Evolutionary conservation across 2,888 invertebrate species (phyloP).

Genomic region (Euphydryas editha): DNA sequence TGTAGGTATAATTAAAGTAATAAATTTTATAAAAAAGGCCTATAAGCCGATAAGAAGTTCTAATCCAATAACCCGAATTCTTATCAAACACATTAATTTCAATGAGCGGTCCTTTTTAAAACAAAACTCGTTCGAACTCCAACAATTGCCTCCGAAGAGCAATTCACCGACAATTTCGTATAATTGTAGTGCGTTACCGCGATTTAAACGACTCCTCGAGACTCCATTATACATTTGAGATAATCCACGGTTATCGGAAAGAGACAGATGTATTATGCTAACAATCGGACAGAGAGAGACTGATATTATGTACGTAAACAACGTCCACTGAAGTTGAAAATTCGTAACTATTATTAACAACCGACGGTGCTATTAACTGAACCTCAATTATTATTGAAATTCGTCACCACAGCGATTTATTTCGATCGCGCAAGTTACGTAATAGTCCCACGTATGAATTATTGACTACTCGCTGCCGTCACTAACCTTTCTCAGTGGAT

Average conservation of each 20-base stretch:
- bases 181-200: conserved; percentile 21
- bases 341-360: not conserved
- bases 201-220: conserved; percentile 25
- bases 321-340: not conserved
- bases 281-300: no score
- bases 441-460: no score
- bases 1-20: no score
- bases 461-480: no score
- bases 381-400: no score
- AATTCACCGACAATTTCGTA: conserved; percentile 25
- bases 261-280: not conserved
- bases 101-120: conserved; percentile 37
- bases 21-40: not conserved
- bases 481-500: no score
- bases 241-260: conserved; percentile 10
- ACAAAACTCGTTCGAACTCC: conserved; percentile 34
- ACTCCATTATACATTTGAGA: conserved; percentile 22
- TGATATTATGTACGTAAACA: not conserved
- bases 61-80: conserved; percentile 19
- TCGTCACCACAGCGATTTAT: no score
- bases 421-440: no score
- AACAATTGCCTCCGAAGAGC: conserved; percentile 29
- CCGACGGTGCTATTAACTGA: no score
- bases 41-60: conserved; percentile 5
- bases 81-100: conserved; percentile 33